A percentile compares a stretch with the other conserved stretches of the same genome.
Conservation (phyloP, 2,113 vertebrate genomes). For the Galemys pyrenaicus region DNA sequence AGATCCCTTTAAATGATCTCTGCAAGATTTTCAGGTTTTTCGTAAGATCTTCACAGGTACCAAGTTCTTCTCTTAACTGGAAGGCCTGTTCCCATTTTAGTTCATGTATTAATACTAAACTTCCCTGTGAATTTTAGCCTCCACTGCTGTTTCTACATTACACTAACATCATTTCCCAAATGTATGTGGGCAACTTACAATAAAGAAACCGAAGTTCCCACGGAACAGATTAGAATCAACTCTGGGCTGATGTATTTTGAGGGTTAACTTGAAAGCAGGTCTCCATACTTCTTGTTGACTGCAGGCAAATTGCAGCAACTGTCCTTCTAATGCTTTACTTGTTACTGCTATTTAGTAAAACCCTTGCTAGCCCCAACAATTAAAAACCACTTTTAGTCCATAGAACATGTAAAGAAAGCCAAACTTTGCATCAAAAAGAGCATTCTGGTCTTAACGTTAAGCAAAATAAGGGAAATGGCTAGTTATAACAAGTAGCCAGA, state of each 20-base stretch:
- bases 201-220: not conserved
- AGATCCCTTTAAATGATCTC: conserved; percentile 2
- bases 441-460: not conserved
- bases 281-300: not conserved
- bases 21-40: not conserved
- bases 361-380: not conserved
- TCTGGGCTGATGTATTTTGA: not conserved
- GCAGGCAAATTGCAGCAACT: not conserved
- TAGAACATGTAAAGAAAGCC: not conserved
- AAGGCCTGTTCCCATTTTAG: not conserved
- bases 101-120: not conserved
- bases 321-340: not conserved
- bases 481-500: not conserved
- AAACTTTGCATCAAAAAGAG: not conserved
- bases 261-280: conserved; percentile 28
- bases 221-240: conserved; percentile 3
- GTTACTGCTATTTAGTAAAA: conserved; percentile 19
- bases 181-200: not conserved
- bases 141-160: not conserved
- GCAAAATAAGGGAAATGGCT: not conserved
- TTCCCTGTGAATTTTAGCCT: not conserved
- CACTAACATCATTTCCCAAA: not conserved
- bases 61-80: not conserved
- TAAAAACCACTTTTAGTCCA: conserved; percentile 13
- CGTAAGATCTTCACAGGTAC: not conserved